Evolutionary conservation across 2,113 vertebrate species (phyloP), one percentile per base, ranked within the genome.

Genomic region (Hypocryptadius cinnamomeus): DNA sequence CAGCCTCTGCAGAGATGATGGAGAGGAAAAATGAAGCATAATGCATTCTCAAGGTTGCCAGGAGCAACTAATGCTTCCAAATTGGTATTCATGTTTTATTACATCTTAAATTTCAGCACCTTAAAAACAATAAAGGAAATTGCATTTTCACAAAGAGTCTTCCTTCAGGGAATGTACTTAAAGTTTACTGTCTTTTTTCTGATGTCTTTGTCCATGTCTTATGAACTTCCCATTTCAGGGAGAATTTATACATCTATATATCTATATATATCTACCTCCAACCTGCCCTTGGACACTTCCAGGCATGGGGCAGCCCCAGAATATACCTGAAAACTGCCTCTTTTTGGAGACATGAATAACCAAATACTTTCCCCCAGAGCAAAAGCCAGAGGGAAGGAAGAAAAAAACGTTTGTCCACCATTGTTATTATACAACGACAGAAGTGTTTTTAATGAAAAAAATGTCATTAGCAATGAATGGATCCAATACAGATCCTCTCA

Each of bases 61-160:
- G 86, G 80, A 97, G 92, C 92, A 93, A 96, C 89, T 92, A 94
- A 96, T 95, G 89, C 65, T 96, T 96, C 79, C 73, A 97, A 96
- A 96, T 95, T 95, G 93, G 54, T 94, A 96, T 96, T 97, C 86
- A 94, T 93, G 91, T 95, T 95, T 96, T 95, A 96, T 97, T 96
- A 93, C 89, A 89, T 94, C 89, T 97, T 97, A 97, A 82, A 97
- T 97, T 96, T 85, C 30, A 91, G 74, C 95, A 93, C 78, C 74
- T 97, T 97, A 95, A 97, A 97, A 97, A 97, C 93, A 97, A 97
- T 96, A 95, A 96, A 96, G 83, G 85, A 95, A 96, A 98, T 96
- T 94, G 78, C 59, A 95, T 97, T 98, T 97, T 95, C 89, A 82
- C 77, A 86, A 60, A 97, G 92, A 91, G 92, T 89, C 33, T 96